These are phyloP conservation scores for Colletes latitarsis DNA, from an alignment of 1,140 invertebrate species.

Conservation along the genomic window DNA sequence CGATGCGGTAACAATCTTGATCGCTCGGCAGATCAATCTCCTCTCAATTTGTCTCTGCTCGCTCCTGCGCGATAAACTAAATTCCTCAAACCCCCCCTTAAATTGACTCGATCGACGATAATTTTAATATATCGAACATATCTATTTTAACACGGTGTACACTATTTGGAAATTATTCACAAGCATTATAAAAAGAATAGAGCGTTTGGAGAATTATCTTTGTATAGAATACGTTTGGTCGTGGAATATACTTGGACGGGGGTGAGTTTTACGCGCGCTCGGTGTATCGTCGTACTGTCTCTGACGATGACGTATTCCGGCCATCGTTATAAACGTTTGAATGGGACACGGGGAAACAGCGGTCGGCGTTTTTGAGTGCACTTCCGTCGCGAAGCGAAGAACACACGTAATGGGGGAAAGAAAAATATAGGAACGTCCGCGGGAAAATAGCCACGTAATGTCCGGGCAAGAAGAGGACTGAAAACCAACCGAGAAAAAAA, in stretches of 20 bases:
- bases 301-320: slow-evolving; percentile 6
- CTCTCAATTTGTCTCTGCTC: too few species aligned
- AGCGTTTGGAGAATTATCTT: too few species aligned
- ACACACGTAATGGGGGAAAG: slow-evolving; percentile 25
- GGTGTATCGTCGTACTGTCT: not conserved
- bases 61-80: too few species aligned
- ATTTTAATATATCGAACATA: too few species aligned
- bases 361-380: slow-evolving; percentile 46
- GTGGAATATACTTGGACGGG: too few species aligned
- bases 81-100: too few species aligned
- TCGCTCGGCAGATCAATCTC: too few species aligned
- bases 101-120: too few species aligned
- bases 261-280: slow-evolving; percentile 27
- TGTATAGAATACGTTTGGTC: too few species aligned
- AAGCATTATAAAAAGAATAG: too few species aligned
- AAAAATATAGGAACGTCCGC: slow-evolving; percentile 25
- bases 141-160: too few species aligned
- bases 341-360: slow-evolving; percentile 2
- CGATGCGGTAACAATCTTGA: not conserved
- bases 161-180: too few species aligned
- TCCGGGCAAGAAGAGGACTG: slow-evolving; percentile 5
- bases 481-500: slow-evolving; percentile 22
- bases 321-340: slow-evolving; percentile 22
- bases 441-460: slow-evolving; percentile 55
- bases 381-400: slow-evolving; percentile 12